Conservation (phyloP, 1,140 invertebrate species). For the Drosophila santomea region DNA sequence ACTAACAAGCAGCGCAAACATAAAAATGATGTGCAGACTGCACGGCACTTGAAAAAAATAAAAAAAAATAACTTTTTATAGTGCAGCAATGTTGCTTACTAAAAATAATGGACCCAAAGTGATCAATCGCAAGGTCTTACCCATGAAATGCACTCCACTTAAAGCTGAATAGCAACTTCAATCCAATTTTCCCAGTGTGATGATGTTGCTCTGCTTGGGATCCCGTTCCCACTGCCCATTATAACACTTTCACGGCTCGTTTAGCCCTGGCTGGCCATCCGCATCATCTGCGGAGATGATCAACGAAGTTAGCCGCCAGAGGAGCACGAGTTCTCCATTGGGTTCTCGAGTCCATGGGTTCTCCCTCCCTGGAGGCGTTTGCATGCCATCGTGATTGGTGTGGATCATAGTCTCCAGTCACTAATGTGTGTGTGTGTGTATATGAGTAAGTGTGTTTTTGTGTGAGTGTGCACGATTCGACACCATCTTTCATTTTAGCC, state of each 20-base stretch:
- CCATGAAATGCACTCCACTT: background rate
- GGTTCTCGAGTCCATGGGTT: slow-evolving; percentile 31
- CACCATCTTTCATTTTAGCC: slow-evolving; percentile 78
- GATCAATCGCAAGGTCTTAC: background rate
- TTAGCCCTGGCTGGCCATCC: slow-evolving; percentile 55
- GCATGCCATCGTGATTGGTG: slow-evolving; percentile 79
- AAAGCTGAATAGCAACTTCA: background rate
- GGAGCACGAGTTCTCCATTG: slow-evolving; percentile 59
- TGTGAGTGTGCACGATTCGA: slow-evolving; percentile 68
- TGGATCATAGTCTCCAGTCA: slow-evolving; percentile 43
- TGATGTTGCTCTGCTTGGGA: slow-evolving; percentile 31
- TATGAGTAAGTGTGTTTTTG: slow-evolving; percentile 6
- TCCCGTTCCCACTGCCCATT: slow-evolving; percentile 58
- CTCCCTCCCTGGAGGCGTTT: slow-evolving; percentile 62
- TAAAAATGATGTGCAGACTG: background rate
- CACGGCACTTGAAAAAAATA: slow-evolving; percentile 2
- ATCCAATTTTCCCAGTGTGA: slow-evolving; percentile 12
- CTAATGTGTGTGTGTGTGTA: slow-evolving; percentile 19
- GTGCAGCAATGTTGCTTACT: too few relatives aligned
- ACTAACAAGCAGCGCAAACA: slow-evolving; percentile 61
- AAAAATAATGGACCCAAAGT: too few relatives aligned
- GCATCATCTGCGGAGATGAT: slow-evolving; percentile 55
- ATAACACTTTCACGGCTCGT: slow-evolving; percentile 83
- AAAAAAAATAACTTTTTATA: too few relatives aligned
- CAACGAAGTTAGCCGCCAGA: slow-evolving; percentile 49